These are phyloP conservation scores for Mastomys natalensis DNA, from an alignment of 2,113 vertebrate species.

Conservation along the genomic window DNA sequence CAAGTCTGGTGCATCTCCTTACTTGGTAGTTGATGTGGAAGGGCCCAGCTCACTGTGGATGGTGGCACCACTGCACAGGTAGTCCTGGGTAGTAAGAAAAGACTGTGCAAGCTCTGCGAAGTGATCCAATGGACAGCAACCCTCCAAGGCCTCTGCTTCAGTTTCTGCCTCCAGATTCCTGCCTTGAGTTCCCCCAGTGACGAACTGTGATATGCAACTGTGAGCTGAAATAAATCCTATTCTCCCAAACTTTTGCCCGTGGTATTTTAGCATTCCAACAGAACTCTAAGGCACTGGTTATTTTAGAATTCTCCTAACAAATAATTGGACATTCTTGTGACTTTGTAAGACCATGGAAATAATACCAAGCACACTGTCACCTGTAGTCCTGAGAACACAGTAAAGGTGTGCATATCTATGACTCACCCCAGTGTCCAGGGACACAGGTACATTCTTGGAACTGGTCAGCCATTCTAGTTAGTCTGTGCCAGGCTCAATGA, in stretches of 20 bases:
- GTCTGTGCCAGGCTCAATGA: too few species aligned
- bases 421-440: neutral
- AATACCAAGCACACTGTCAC: neutral
- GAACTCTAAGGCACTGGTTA: neutral
- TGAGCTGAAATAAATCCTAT: neutral
- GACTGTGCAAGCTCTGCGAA: neutral
- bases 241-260: neutral
- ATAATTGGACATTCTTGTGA: constrained; percentile 3
- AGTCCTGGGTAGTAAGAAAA: too few species aligned
- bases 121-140: neutral
- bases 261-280: neutral
- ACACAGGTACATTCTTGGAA: too few species aligned
- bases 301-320: constrained; percentile 35
- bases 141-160: neutral
- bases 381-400: constrained; percentile 17
- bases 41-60: neutral
- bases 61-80: neutral
- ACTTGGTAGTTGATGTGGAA: too few species aligned
- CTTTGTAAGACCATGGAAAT: constrained; percentile 1
- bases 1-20: neutral
- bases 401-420: neutral
- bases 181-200: neutral
- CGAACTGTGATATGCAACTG: neutral
- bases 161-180: neutral
- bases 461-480: neutral